Percentiles rank a stretch among this genome's conserved stretches.
Conservation (phyloP, 1,140 invertebrate genomes). For the Drosophila erecta region DNA sequence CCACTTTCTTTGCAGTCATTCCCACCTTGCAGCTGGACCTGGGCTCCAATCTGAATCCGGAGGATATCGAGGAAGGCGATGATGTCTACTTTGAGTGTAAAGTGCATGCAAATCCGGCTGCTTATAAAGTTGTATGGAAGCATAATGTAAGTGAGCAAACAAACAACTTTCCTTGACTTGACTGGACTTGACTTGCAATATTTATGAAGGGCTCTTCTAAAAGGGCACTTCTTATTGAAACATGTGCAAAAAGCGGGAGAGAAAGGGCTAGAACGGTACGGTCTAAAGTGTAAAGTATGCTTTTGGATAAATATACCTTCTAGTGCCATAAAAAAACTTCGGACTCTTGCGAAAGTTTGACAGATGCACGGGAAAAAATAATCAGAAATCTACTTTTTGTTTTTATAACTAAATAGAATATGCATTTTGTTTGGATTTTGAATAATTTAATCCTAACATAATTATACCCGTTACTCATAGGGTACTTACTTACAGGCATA, state of each 20-base stretch:
- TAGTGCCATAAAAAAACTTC: constrained; percentile 2
- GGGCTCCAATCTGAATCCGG: constrained; percentile 93
- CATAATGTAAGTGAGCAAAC: constrained; percentile 92
- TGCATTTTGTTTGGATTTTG: too few species aligned
- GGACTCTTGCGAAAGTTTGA: constrained; percentile 3
- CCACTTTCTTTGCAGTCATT: constrained; percentile 87
- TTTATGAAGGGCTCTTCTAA: constrained; percentile 34
- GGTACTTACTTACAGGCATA: too few species aligned
- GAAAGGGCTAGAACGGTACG: background rate
- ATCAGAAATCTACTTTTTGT: too few species aligned
- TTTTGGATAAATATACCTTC: constrained; percentile 3
- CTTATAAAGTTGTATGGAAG: constrained; percentile 95
- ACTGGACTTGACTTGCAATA: constrained; percentile 38
- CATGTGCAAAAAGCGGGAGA: too few species aligned
- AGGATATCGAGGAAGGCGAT: constrained; percentile 95
- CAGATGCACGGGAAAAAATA: constrained; percentile 3
- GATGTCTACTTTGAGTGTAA: constrained; percentile 96
- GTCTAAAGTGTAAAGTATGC: constrained; percentile 15
- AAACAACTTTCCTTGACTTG: constrained; percentile 31
- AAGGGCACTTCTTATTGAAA: constrained; percentile 1
- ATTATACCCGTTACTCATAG: too few species aligned
- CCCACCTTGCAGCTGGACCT: constrained; percentile 90
- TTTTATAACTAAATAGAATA: too few species aligned
- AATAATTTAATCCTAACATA: too few species aligned
- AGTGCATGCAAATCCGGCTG: constrained; percentile 92